Evolutionary conservation across 2,888 invertebrate genomes (phyloP).

Genomic region (Cecidostiba fungosa): DNA sequence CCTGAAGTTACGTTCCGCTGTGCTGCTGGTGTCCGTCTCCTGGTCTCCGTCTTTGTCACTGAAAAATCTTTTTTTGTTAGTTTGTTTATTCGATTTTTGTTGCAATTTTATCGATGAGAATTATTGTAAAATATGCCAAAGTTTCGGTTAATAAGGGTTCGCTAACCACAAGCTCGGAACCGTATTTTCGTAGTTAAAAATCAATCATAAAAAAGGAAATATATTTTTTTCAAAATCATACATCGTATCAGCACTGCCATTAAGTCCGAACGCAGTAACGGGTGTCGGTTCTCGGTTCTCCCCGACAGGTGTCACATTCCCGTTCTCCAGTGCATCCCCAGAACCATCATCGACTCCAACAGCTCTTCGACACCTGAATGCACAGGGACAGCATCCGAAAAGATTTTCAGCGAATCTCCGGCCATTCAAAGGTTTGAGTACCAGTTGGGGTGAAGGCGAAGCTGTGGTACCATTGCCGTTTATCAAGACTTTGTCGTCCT

Average conservation of each 20-base stretch:
- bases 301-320: constrained; percentile 63
- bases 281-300: constrained; percentile 68
- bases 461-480: constrained; percentile 56
- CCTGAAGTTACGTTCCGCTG: not conserved
- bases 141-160: not conserved
- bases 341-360: constrained; percentile 69
- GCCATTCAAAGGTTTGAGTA: constrained; percentile 46
- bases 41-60: constrained; percentile 43
- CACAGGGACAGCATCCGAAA: constrained; percentile 76
- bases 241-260: constrained; percentile 64
- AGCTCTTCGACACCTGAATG: constrained; percentile 75
- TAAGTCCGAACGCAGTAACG: constrained; percentile 73
- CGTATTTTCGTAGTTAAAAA: too few relatives aligned
- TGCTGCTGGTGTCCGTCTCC: constrained; percentile 33
- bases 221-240: constrained; percentile 22
- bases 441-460: constrained; percentile 50
- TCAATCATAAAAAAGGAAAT: too few relatives aligned
- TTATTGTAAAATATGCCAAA: not conserved
- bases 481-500: constrained; percentile 66
- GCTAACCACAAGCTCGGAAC: too few relatives aligned
- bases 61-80: constrained; percentile 56
- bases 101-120: not conserved
- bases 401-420: constrained; percentile 71
- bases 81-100: not conserved
- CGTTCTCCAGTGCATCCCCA: constrained; percentile 51